Evolutionary conservation across 2,113 vertebrate species (phyloP), one percentile per base, ranked within the genome.

Genomic region (Vireo altiloquus): DNA sequence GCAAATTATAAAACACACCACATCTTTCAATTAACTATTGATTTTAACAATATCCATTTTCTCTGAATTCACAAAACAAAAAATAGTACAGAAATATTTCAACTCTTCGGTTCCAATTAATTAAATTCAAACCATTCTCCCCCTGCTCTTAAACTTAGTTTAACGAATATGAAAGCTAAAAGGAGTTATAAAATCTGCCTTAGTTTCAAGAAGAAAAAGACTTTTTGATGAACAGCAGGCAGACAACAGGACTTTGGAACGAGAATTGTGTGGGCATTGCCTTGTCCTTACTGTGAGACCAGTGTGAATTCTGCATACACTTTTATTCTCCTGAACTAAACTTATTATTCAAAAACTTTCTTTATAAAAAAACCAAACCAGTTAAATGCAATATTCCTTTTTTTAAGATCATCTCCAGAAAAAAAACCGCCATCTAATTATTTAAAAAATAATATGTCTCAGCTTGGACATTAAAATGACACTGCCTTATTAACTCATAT

Each of bases 11-110:
- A 94, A 92, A 70, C 11, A 64, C 54, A 52, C 18, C 65, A 81
- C 28, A 64, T 88, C 19, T 94, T 94, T 93, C 87, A 91, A 80
- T 81, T 70, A 90, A 46, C 68, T 96, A 90, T 89, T 64, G 92
- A 90, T 94, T 90, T 89, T 60, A 71, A 81, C 47, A 68, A 78
- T 18, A 80, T 24, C 31, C 39, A 40, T 75, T 95, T 81, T 52
- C 27, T 25, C 21, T 31, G 14, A 84, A 84, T 64, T 75, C 77
- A 63, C n/a, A 61, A 81, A 96, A 70, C 1, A 33, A 93, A 77
- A 88, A 78, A 39, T 4, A 78, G 15, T 78, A 54, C 30, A 90
- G 63, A 88, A 82, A 52, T 80, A 86, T 75, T 94, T 89, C 60
- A 28, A 40, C 15, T 22, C 11, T 37, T 89, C 80, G 57, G 13